These are phyloP conservation scores for Habropoda laboriosa DNA, from an alignment of 1,140 invertebrate species.

Conservation along the genomic window DNA sequence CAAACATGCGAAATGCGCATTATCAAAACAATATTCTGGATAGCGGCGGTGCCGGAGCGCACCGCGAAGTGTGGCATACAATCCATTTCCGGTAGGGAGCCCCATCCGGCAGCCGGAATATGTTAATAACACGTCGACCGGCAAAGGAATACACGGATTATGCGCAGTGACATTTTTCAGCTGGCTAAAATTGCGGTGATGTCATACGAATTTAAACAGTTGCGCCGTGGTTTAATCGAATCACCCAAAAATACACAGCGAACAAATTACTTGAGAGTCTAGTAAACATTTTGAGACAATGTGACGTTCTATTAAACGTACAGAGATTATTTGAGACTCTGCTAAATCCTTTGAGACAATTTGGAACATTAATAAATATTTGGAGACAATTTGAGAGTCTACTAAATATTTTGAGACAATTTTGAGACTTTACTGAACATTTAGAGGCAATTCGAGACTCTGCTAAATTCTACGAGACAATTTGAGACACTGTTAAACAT, in stretches of 20 bases:
- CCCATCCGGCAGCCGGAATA: conserved; percentile 14
- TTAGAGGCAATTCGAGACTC: no score
- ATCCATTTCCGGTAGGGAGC: conserved; percentile 28
- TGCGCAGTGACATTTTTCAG: neutral
- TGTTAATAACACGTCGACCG: conserved; percentile 16
- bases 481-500: no score
- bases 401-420: no score
- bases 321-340: no score
- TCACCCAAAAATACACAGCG: neutral
- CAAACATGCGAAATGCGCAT: neutral
- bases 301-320: no score
- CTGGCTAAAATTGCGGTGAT: neutral
- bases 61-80: neutral
- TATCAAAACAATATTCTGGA: conserved; percentile 27
- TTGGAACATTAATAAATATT: no score
- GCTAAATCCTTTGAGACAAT: no score
- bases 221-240: neutral
- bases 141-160: conserved; percentile 6
- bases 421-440: no score
- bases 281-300: no score
- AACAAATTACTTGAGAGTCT: neutral
- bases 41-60: neutral
- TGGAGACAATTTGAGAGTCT: no score
- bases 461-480: no score
- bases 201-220: no score